A percentile compares a stretch with the other conserved stretches of the same genome.
Conservation (phyloP, 2,797 vertebrate species). For the Ptychobarbus kaznakovi region DNA sequence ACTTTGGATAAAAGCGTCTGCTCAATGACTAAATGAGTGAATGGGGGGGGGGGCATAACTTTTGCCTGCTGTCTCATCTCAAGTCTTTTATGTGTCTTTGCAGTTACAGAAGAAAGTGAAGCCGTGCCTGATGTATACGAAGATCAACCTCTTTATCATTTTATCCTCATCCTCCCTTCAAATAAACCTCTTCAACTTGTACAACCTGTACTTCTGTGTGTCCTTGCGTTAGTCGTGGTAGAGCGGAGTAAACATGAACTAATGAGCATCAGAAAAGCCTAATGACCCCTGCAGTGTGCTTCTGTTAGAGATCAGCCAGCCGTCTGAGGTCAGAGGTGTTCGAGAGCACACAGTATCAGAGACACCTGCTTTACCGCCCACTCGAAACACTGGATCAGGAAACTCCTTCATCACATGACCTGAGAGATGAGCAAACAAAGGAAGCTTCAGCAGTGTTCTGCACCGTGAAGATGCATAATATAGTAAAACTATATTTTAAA, state of each 20-base stretch:
- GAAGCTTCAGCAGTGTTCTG: neutral
- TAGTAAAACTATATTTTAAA: too few relatives aligned
- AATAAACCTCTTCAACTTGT: neutral
- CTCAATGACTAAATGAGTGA: too few relatives aligned
- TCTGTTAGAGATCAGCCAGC: neutral
- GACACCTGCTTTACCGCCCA: neutral
- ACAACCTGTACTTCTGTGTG: neutral
- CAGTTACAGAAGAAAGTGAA: conserved; percentile 66
- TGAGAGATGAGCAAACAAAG: neutral
- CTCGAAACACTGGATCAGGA: neutral
- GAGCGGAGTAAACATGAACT: neutral
- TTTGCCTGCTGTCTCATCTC: neutral
- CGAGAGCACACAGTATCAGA: neutral
- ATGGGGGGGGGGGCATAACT: too few relatives aligned
- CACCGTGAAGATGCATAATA: neutral
- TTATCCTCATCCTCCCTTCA: neutral
- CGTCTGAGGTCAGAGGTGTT: neutral
- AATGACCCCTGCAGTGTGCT: neutral
- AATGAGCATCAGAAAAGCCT: neutral
- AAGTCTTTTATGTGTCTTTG: conserved; percentile 24
- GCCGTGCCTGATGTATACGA: neutral
- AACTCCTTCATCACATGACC: too few relatives aligned
- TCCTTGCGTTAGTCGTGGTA: neutral
- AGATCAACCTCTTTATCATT: neutral
- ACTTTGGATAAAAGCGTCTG: too few relatives aligned